phyloP scores from a whole-genome alignment of 2,113 vertebrate genomes.

The Edolisoma coerulescens region DNA sequence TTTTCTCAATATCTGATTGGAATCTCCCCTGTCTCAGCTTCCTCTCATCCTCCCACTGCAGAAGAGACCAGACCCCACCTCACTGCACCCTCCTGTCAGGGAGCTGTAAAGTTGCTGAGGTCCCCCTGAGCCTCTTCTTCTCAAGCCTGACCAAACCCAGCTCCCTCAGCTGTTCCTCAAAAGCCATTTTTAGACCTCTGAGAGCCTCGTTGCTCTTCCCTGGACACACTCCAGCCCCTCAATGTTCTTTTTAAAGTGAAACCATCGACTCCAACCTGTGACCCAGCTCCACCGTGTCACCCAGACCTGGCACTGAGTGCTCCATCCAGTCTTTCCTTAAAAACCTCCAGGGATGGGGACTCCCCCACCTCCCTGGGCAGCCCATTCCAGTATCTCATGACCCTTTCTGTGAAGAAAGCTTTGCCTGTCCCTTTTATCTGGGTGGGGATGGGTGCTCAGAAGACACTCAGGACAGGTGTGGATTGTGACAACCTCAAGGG shows the following conservation, averaged over 20 bases:
- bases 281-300: neutral
- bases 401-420: neutral
- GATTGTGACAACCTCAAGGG: too few species aligned
- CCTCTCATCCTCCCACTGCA: too few species aligned
- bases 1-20: accelerated
- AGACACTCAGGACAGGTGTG: neutral
- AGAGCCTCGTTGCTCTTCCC: neutral
- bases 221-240: neutral
- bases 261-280: neutral
- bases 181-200: neutral
- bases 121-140: neutral
- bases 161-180: neutral
- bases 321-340: neutral
- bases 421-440: neutral
- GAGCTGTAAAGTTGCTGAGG: neutral
- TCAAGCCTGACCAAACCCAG: neutral
- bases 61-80: neutral
- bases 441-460: neutral
- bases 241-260: neutral
- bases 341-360: too few species aligned
- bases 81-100: neutral
- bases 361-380: neutral
- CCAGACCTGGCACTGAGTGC: neutral
- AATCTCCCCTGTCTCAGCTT: neutral
- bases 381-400: neutral